Base-by-base conservation (phyloP, 1,140 invertebrate genomes). In the Capitella teleta region DNA sequence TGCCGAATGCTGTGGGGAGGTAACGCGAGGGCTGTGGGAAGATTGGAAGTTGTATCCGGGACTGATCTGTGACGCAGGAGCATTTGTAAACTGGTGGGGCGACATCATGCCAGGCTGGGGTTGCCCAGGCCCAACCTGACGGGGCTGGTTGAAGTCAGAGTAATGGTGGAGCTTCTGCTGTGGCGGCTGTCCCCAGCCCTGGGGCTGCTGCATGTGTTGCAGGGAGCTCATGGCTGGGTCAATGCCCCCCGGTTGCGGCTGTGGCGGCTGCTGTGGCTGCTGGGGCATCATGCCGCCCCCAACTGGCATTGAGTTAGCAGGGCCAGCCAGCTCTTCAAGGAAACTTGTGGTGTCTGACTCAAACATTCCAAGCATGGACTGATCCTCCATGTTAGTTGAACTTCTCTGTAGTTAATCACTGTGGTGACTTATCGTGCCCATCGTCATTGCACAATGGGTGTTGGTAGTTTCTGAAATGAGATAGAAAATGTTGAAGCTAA, bases 361-460 rank as follows among this genome's bases (percentile, higher is more conserved):
- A 59, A 64, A 64, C 42, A 66, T 57, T 43, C 61, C 60, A 1
- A 64, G 57, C 53, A 61, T 61, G 23, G 57, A 55, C 50, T 61
- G 60, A 42, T 66, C 61, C 21, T 61, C 56, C 61, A 64, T 64
- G n/a, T n/a, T n/a, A n/a, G n/a, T n/a, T n/a, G n/a, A n/a, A n/a
- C n/a, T n/a, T n/a, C n/a, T n/a, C n/a, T n/a, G n/a, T n/a, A n/a
- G n/a, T n/a, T n/a, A n/a, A n/a, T n/a, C n/a, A n/a, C n/a, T n/a
- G n/a, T n/a, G n/a, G n/a, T n/a, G n/a, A n/a, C n/a, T n/a, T n/a
- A n/a, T n/a, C n/a, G n/a, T n/a, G n/a, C n/a, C n/a, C n/a, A n/a
- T n/a, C n/a, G n/a, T n/a, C n/a, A n/a, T n/a, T n/a, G n/a, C n/a
- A n/a, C n/a, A n/a, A n/a, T n/a, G n/a, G n/a, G n/a, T n/a, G n/a